These are phyloP conservation scores for Canis aureus DNA, from an alignment of 2,113 vertebrate species.

Conservation along the genomic window DNA sequence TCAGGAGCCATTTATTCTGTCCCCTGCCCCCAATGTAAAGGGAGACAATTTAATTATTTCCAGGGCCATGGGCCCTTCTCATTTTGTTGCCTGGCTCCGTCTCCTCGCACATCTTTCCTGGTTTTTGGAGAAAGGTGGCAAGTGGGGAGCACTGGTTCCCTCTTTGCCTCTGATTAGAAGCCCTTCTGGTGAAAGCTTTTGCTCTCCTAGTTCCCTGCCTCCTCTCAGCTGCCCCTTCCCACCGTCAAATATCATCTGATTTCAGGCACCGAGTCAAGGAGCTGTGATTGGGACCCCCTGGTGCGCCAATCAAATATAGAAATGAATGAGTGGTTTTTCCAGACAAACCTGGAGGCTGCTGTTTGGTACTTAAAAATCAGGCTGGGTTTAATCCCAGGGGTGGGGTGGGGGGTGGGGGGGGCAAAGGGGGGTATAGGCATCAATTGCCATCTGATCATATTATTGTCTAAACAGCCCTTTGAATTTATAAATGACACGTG, in stretches of 20 bases:
- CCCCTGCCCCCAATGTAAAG: fast-evolving
- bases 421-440: not conserved
- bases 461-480: constrained; percentile 83
- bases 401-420: not conserved
- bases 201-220: not conserved
- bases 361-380: constrained; percentile 61
- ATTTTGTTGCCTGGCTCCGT: not conserved
- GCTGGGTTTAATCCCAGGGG: constrained; percentile 74
- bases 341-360: constrained; percentile 52
- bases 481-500: constrained; percentile 83
- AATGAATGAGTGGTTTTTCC: not conserved
- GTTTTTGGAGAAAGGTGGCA: not conserved
- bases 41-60: not conserved
- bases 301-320: constrained; percentile 49
- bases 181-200: not conserved
- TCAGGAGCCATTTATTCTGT: not conserved
- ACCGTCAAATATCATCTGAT: not conserved
- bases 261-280: not conserved
- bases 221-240: not conserved
- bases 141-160: not conserved
- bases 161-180: not conserved
- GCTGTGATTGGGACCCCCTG: constrained; percentile 52
- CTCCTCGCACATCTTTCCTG: not conserved
- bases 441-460: constrained; percentile 79
- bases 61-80: not conserved